Conservation (phyloP, 2,113 vertebrate species). For the Acinonyx jubatus region DNA sequence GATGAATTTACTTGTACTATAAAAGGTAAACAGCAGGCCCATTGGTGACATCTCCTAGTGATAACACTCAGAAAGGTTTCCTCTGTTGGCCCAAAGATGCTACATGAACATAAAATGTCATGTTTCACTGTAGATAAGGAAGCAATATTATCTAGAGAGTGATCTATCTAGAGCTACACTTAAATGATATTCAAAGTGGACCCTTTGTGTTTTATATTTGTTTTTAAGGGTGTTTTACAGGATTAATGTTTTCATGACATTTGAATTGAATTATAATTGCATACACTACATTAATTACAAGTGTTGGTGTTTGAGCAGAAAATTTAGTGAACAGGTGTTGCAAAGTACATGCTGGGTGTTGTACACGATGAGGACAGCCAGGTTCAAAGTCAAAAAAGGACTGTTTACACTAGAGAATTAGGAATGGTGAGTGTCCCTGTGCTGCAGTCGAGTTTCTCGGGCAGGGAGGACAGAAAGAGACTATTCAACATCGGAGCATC, state of each 20-base stretch:
- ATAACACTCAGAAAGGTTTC: neutral
- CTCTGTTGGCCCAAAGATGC: neutral
- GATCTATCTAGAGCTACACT: neutral
- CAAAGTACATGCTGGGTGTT: neutral
- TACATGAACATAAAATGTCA: neutral
- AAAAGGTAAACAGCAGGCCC: neutral
- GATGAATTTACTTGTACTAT: constrained; percentile 28
- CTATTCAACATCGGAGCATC: neutral
- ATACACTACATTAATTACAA: neutral
- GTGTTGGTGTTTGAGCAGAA: neutral
- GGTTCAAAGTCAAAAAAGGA: neutral
- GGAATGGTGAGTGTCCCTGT: neutral
- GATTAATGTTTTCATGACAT: neutral
- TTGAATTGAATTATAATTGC: constrained; percentile 18
- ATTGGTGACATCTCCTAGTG: neutral
- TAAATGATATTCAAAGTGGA: neutral
- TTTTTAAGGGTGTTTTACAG: constrained; percentile 32
- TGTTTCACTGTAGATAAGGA: neutral
- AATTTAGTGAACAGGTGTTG: neutral
- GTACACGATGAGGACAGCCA: neutral
- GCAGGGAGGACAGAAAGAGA: neutral
- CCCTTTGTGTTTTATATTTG: neutral
- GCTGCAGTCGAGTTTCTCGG: neutral
- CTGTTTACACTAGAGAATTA: neutral
- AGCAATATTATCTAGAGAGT: neutral